phyloP scores from a whole-genome alignment of 2,888 invertebrate species.

The Euplexia lucipara region DNA sequence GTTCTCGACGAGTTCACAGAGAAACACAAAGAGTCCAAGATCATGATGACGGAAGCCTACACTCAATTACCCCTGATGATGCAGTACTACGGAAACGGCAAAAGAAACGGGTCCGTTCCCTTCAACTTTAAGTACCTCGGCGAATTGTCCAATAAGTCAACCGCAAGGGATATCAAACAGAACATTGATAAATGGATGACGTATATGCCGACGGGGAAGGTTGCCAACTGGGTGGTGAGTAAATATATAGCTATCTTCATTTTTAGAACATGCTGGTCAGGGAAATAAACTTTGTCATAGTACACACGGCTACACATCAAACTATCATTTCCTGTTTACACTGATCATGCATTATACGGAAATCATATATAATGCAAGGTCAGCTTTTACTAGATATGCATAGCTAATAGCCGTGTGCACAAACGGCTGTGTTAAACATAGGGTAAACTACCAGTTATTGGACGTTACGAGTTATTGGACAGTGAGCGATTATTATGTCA shows the following conservation, averaged over 20 bases:
- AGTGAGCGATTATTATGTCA: no score
- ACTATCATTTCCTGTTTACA: no score
- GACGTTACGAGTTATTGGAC: no score
- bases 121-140: constrained; percentile 92
- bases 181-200: constrained; percentile 91
- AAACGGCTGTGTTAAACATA: no score
- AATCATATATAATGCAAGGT: no score
- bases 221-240: constrained; percentile 93
- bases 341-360: no score
- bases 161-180: constrained; percentile 88
- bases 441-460: no score
- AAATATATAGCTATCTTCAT: no score
- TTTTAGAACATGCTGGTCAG: neutral
- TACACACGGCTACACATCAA: no score
- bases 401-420: no score
- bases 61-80: constrained; percentile 86
- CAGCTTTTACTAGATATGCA: no score
- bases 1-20: constrained; percentile 89
- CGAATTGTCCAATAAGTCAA: constrained; percentile 85
- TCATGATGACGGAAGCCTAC: constrained; percentile 92
- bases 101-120: constrained; percentile 90
- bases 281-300: no score
- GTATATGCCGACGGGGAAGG: constrained; percentile 88
- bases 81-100: constrained; percentile 91
- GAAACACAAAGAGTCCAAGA: constrained; percentile 77